phyloP scores from a whole-genome alignment of 2,888 invertebrate genomes.

The Drosophila pegasa region DNA sequence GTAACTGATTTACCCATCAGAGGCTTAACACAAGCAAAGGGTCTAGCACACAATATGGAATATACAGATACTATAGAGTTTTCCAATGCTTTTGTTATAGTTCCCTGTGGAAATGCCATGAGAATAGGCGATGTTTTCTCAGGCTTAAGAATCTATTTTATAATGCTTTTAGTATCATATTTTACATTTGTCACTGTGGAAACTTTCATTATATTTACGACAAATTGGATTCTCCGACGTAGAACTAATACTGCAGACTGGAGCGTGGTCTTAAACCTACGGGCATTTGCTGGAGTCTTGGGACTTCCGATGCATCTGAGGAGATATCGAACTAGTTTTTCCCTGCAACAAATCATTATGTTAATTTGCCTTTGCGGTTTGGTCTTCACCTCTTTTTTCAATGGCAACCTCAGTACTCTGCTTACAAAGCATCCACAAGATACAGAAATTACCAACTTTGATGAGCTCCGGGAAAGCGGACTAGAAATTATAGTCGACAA shows the following conservation, averaged over 20 bases:
- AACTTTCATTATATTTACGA: conserved; percentile 15
- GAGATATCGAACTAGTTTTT: conserved; percentile 14
- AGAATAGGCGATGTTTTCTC: conserved; percentile 24
- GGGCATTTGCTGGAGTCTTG: conserved; percentile 34
- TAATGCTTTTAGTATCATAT: conserved; percentile 30
- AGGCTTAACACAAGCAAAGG: fast-evolving
- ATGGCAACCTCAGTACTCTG: conserved; percentile 47
- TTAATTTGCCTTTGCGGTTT: conserved; percentile 42
- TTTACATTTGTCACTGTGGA: conserved; percentile 30
- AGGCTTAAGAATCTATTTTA: conserved; percentile 13
- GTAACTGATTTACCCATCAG: neutral
- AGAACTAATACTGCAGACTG: neutral
- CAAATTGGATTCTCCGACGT: neutral
- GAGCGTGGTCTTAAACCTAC: conserved; percentile 30
- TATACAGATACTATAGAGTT: too few relatives aligned
- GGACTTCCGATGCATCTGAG: conserved; percentile 28
- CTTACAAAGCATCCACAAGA: conserved; percentile 25
- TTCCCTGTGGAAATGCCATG: conserved; percentile 37
- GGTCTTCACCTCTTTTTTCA: conserved; percentile 37
- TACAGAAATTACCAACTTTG: conserved; percentile 18
- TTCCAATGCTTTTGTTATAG: conserved; percentile 5
- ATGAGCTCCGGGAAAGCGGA: conserved; percentile 28
- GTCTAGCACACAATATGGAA: too few relatives aligned
- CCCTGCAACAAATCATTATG: conserved; percentile 42
- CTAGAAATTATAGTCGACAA: conserved; percentile 1